These are phyloP conservation scores for Morpho achilles DNA, from an alignment of 2,888 invertebrate genomes.

Conservation along the genomic window DNA sequence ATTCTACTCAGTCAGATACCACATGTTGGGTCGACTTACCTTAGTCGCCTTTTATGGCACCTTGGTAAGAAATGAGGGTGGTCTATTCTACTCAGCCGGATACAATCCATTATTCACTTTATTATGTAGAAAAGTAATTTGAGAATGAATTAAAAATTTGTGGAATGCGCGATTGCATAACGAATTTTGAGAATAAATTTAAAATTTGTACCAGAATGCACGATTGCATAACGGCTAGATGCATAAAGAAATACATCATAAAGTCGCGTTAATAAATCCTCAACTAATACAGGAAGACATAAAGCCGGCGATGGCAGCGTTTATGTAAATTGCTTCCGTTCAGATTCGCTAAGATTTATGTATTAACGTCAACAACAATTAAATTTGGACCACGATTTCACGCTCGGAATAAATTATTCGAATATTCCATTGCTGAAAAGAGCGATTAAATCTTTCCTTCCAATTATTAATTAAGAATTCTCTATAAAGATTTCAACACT, in stretches of 20 bases:
- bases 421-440: slow-evolving; percentile 32
- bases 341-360: slow-evolving; percentile 69
- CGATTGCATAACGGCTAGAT: slow-evolving; percentile 13
- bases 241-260: slow-evolving; percentile 22
- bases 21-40: too few species aligned
- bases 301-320: slow-evolving; percentile 53
- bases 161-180: neutral
- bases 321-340: slow-evolving; percentile 73
- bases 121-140: too few species aligned
- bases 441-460: slow-evolving; percentile 22
- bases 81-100: too few species aligned
- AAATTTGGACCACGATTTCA: slow-evolving; percentile 63
- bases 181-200: neutral
- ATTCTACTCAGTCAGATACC: too few species aligned
- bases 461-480: slow-evolving; percentile 6
- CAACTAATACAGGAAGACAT: slow-evolving; percentile 52
- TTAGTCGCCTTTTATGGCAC: too few species aligned
- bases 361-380: slow-evolving; percentile 67
- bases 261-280: slow-evolving; percentile 24
- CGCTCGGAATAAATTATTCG: slow-evolving; percentile 63
- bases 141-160: too few species aligned
- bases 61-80: too few species aligned
- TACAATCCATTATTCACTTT: too few species aligned
- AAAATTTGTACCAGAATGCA: slow-evolving; percentile 2
- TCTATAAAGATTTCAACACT: slow-evolving; percentile 15